Evolutionary conservation across 2,113 vertebrate species (phyloP).

Genomic region (Scopus umbretta): DNA sequence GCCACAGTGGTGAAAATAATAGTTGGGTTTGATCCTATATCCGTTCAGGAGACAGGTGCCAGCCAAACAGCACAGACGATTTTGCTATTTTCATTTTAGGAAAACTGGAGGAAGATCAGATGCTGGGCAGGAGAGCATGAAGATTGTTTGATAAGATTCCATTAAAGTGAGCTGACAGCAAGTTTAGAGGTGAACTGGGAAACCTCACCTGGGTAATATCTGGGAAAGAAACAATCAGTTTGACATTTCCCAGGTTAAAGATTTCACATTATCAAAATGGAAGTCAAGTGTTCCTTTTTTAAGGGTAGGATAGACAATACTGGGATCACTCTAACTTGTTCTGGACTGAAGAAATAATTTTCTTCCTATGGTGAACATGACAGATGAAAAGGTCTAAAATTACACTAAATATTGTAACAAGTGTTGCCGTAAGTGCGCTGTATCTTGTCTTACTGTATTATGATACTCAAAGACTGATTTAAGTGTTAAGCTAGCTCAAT

Average conservation of each 20-base stretch:
- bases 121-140: neutral
- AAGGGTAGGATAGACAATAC: neutral
- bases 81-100: neutral
- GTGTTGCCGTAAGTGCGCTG: neutral
- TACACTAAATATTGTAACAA: neutral
- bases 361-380: neutral
- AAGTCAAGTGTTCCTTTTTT: neutral
- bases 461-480: neutral
- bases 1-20: neutral
- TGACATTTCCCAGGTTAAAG: slow-evolving; percentile 32
- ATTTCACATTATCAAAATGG: slow-evolving; percentile 5
- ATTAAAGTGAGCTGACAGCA: slow-evolving; percentile 34
- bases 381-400: neutral
- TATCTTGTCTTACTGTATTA: neutral
- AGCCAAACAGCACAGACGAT: neutral
- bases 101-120: neutral
- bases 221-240: neutral
- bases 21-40: neutral
- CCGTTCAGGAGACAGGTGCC: neutral
- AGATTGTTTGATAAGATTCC: slow-evolving; percentile 27
- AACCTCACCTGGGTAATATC: neutral
- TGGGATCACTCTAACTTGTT: neutral
- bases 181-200: neutral
- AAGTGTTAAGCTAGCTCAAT: neutral
- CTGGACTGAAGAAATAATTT: neutral